Conservation (phyloP, 2,113 vertebrate genomes). For the Neodontobutis hainanensis region DNA sequence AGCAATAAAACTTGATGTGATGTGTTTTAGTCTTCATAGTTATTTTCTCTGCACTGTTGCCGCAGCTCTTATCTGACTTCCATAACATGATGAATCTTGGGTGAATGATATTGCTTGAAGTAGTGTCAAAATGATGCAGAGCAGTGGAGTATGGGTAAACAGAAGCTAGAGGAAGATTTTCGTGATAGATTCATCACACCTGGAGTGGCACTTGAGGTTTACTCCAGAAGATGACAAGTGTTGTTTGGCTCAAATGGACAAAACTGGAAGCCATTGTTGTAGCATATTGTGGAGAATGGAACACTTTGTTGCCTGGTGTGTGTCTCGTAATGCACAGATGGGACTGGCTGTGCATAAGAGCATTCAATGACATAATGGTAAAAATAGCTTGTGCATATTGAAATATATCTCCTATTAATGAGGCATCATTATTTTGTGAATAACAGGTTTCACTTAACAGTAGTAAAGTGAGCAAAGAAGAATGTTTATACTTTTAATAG, state of each 20-base stretch:
- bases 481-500: too few species aligned
- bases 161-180: conserved; percentile 35
- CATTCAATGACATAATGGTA: too few species aligned
- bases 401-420: too few species aligned
- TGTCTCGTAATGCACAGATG: background rate
- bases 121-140: conserved; percentile 27
- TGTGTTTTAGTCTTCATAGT: conserved; percentile 16
- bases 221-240: conserved; percentile 28
- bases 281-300: conserved; percentile 12
- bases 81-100: conserved; percentile 38
- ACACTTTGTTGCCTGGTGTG: background rate
- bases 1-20: background rate
- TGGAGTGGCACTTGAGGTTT: conserved; percentile 26
- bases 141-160: conserved; percentile 21
- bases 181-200: conserved; percentile 38
- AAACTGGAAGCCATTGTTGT: conserved; percentile 7
- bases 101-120: conserved; percentile 36
- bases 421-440: too few species aligned
- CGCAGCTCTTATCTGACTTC: conserved; percentile 6
- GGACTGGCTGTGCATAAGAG: background rate
- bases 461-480: too few species aligned
- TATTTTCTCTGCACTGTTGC: background rate
- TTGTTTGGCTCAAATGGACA: conserved; percentile 15
- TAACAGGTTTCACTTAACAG: too few species aligned
- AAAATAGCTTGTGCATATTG: too few species aligned